These are phyloP conservation scores for Spodoptera exigua DNA, from an alignment of 2,888 invertebrate genomes.

Conservation along the genomic window DNA sequence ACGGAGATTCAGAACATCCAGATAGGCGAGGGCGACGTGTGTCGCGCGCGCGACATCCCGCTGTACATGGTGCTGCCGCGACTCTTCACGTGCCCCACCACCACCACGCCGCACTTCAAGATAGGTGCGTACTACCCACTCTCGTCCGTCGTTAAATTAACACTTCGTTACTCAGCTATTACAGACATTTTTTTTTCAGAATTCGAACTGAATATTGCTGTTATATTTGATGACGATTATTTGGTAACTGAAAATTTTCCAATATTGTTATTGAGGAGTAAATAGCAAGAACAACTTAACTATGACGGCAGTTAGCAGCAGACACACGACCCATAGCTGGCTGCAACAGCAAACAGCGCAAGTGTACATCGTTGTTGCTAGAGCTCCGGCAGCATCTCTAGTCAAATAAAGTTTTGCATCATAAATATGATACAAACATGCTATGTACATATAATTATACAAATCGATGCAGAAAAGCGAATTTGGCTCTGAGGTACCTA, in stretches of 20 bases:
- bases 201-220: constrained; percentile 97
- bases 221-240: constrained; percentile 97
- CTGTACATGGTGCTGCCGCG: constrained; percentile 98
- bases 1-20: constrained; percentile 99
- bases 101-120: constrained; percentile 97
- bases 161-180: no score
- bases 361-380: no score
- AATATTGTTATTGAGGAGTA: constrained; percentile 86
- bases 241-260: constrained; percentile 98
- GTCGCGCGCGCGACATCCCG: constrained; percentile 94
- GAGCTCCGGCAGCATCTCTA: no score
- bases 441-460: no score
- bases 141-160: neutral
- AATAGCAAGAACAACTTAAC: constrained; percentile 47
- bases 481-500: no score
- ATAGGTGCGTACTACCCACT: constrained; percentile 90
- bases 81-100: constrained; percentile 97
- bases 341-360: no score
- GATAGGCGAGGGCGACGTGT: constrained; percentile 97
- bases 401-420: no score
- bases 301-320: no score
- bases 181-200: constrained; percentile 90
- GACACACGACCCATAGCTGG: no score
- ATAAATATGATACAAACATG: no score
- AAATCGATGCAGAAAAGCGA: no score